Evolutionary conservation across 2,113 vertebrate species (phyloP).

Genomic region (Atractosteus spatula): DNA sequence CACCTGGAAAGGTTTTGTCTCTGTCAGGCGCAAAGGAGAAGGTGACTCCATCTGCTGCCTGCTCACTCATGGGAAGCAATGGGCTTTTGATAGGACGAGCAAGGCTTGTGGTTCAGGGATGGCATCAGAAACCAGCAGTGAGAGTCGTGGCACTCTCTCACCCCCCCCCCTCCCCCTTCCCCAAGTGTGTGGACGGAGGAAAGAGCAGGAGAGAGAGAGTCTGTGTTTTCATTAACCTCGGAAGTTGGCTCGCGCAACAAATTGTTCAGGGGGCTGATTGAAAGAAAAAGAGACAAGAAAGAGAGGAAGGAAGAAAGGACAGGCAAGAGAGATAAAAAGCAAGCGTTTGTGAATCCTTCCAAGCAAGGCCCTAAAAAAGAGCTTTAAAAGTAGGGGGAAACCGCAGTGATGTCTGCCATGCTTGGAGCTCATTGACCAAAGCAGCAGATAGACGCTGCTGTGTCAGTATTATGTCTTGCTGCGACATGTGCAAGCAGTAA

Average conservation of each 20-base stretch:
- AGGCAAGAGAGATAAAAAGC: neutral
- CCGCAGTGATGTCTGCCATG: too few relatives aligned
- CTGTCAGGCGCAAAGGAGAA: too few relatives aligned
- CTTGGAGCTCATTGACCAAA: too few relatives aligned
- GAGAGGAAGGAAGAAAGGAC: neutral
- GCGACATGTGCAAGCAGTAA: too few relatives aligned
- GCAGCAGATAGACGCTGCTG: too few relatives aligned
- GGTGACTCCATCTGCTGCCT: too few relatives aligned
- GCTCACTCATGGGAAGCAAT: neutral
- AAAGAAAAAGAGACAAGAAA: neutral
- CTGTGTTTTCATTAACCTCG: constrained; percentile 14
- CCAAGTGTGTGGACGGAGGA: constrained; percentile 5
- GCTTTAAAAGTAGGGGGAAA: neutral
- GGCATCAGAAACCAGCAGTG: constrained; percentile 52
- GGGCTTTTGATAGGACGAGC: constrained; percentile 24
- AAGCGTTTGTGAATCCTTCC: too few relatives aligned
- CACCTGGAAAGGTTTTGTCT: too few relatives aligned
- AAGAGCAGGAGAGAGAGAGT: constrained; percentile 5
- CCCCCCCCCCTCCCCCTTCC: neutral
- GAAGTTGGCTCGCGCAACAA: neutral
- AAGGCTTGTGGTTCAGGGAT: constrained; percentile 44
- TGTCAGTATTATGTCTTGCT: too few relatives aligned
- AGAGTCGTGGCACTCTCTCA: constrained; percentile 21
- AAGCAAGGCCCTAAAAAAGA: neutral
- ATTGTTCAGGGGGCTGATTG: neutral